Conservation (phyloP, 23 tunicate species). For the Styela clava region DNA sequence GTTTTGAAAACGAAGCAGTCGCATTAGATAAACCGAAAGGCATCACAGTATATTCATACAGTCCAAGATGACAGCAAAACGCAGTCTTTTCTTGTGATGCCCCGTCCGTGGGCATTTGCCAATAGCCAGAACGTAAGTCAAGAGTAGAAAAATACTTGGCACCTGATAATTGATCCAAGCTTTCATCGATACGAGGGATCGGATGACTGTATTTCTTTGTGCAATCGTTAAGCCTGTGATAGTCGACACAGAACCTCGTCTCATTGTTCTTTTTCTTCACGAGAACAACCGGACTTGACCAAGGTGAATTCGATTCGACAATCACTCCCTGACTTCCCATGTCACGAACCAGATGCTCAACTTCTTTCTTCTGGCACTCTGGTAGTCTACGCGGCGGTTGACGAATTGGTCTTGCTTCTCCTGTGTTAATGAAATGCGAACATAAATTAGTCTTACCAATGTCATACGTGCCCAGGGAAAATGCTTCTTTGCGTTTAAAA, state of each 20-base stretch:
- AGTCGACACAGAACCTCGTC: conserved; percentile 31
- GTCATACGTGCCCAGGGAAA: not conserved
- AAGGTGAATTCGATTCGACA: not conserved
- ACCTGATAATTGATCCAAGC: conserved; percentile 23
- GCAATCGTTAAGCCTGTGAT: conserved; percentile 8
- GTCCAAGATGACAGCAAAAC: not conserved
- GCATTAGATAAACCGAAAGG: conserved; percentile 31
- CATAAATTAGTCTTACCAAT: not conserved
- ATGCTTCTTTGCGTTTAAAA: not conserved
- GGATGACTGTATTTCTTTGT: conserved; percentile 26
- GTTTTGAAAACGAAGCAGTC: conserved; percentile 37
- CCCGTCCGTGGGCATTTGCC: not conserved
- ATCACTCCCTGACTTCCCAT: not conserved
- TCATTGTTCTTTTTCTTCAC: conserved; percentile 11
- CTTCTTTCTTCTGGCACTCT: not conserved
- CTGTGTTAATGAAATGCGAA: not conserved
- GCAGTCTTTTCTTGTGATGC: conserved; percentile 21
- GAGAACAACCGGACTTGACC: not conserved
- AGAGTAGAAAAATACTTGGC: conserved; percentile 31
- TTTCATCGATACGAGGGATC: conserved; percentile 34
- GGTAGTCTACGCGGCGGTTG: not conserved
- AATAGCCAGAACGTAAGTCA: conserved; percentile 21
- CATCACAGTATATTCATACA: not conserved
- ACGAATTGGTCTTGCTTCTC: not conserved
- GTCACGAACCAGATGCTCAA: not conserved